Evolutionary conservation across 2,797 vertebrate species (phyloP).

Genomic region (Oryzias dopingdopingensis): DNA sequence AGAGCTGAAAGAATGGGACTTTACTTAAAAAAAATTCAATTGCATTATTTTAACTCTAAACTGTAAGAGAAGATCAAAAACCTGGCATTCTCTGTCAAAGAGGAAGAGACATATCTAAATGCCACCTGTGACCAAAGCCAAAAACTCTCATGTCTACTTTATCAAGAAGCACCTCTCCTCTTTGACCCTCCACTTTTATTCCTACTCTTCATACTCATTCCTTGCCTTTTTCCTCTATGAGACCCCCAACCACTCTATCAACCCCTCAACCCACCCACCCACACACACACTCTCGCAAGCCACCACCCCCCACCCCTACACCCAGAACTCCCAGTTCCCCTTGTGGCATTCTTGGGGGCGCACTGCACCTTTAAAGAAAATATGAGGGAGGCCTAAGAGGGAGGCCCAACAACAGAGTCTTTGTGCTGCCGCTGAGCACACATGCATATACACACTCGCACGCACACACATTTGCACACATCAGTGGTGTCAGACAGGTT

Average conservation of each 20-base stretch:
- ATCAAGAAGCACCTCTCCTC: constrained; percentile 54
- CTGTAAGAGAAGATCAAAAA: neutral
- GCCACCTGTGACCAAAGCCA: constrained; percentile 11
- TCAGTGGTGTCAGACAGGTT: constrained; percentile 80
- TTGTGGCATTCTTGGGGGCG: constrained; percentile 76
- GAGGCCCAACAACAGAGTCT: constrained; percentile 82
- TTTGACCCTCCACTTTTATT: constrained; percentile 49
- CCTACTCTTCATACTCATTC: constrained; percentile 54
- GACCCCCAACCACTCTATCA: constrained; percentile 31
- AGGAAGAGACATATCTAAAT: neutral
- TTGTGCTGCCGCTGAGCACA: constrained; percentile 74
- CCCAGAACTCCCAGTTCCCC: constrained; percentile 49
- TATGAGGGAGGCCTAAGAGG: constrained; percentile 78
- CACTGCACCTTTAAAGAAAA: constrained; percentile 86
- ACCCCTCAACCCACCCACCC: constrained; percentile 8
- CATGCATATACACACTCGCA: constrained; percentile 20
- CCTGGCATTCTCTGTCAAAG: constrained; percentile 10
- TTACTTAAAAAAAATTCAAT: too few relatives aligned
- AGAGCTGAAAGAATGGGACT: too few relatives aligned
- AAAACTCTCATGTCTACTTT: constrained; percentile 50
- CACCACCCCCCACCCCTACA: constrained; percentile 22
- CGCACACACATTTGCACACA: constrained; percentile 54
- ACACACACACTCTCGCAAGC: constrained; percentile 45
- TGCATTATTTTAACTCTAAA: constrained; percentile 1
- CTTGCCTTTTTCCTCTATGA: constrained; percentile 51